A percentile compares a stretch with the other conserved stretches of the same genome.
phyloP scores from a whole-genome alignment of 2,113 vertebrate species.

The Rhizomys pruinosus region DNA sequence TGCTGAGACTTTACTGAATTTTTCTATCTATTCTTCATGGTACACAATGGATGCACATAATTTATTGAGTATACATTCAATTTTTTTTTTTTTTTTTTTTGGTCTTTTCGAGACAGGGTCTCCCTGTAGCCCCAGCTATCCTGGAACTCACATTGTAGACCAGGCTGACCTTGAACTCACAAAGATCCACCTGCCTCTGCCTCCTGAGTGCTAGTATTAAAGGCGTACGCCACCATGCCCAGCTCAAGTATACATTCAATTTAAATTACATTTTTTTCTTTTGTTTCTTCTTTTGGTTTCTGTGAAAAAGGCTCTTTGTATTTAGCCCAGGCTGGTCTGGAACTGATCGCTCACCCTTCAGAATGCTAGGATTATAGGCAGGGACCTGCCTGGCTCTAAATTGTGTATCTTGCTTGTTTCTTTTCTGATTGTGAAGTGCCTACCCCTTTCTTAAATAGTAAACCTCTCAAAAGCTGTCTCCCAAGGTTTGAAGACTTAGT shows the following conservation, averaged over 20 bases:
- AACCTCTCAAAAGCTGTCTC: background rate
- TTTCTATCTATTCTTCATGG: background rate
- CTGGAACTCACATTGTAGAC: too few relatives aligned
- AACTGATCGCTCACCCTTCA: background rate
- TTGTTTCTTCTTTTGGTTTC: too few relatives aligned
- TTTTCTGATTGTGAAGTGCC: background rate
- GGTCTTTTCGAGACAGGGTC: too few relatives aligned
- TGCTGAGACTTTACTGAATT: background rate
- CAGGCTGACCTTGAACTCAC: too few relatives aligned
- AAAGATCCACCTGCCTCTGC: too few relatives aligned
- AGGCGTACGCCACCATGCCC: too few relatives aligned
- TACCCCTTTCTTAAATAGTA: background rate
- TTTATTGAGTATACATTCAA: background rate
- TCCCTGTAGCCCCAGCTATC: too few relatives aligned
- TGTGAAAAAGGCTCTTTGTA: background rate
- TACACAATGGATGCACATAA: background rate
- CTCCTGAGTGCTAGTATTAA: too few relatives aligned
- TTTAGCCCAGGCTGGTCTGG: background rate
- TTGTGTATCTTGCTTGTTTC: background rate
- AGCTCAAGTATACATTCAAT: background rate
- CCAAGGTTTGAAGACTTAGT: constrained; percentile 1
- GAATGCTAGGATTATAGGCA: background rate
- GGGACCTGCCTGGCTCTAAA: background rate
- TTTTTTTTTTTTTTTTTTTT: background rate
- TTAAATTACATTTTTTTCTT: background rate